Percentiles rank a stretch among this genome's conserved stretches.
Conservation (phyloP, 2,797 vertebrate species). For the Rhabdomys pumilio region DNA sequence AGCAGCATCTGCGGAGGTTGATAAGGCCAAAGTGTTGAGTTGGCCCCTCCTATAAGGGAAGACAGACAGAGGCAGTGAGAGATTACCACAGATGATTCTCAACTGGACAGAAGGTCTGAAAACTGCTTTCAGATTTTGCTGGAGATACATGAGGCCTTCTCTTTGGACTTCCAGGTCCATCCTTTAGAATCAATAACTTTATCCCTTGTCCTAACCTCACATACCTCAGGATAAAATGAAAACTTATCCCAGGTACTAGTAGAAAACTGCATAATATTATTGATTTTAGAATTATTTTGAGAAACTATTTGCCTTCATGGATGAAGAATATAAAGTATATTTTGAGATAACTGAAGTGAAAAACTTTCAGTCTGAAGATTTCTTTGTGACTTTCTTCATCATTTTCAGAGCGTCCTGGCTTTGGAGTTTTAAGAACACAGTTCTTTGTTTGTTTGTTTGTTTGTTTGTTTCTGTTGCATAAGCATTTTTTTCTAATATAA, state of each 20-base stretch:
- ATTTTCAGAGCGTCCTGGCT: neutral
- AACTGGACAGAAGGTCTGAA: neutral
- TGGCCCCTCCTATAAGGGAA: constrained; percentile 12
- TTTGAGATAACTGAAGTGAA: constrained; percentile 29
- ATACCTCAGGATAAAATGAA: constrained; percentile 1
- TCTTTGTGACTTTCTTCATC: neutral
- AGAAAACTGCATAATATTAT: neutral
- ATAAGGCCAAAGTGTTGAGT: constrained; percentile 65
- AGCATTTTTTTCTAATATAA: constrained; percentile 53
- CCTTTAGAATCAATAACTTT: neutral
- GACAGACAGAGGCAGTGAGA: neutral
- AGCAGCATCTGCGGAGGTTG: constrained; percentile 72
- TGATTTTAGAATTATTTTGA: constrained; percentile 4
- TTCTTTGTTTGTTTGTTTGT: constrained; percentile 23
- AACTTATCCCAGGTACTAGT: neutral
- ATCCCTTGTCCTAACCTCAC: neutral
- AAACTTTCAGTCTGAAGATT: constrained; percentile 45
- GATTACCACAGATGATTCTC: neutral
- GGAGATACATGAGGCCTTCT: neutral
- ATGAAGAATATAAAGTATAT: neutral
- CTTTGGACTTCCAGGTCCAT: neutral
- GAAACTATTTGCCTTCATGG: constrained; percentile 15
- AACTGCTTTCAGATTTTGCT: neutral
- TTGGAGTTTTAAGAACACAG: neutral
- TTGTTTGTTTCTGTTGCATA: neutral